phyloP scores from a whole-genome alignment of 2,797 vertebrate species.

The Cheirogaleus major region DNA sequence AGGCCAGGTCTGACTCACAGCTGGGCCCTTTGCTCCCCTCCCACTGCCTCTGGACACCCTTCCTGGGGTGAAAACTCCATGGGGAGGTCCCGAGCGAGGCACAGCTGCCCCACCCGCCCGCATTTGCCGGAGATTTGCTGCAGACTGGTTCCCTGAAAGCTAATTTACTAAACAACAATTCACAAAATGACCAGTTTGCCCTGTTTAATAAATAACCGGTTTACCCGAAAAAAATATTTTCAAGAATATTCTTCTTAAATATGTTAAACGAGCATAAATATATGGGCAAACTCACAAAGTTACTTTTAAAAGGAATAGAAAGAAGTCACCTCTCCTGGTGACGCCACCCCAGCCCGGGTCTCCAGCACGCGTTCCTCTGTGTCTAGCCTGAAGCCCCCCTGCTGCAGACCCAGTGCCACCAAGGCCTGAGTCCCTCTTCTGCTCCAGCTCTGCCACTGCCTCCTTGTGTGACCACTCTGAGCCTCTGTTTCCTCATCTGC shows the following conservation, averaged over 20 bases:
- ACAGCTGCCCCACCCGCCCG: accelerated
- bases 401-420: not conserved
- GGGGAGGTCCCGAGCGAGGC: not conserved
- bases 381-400: not conserved
- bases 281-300: not conserved
- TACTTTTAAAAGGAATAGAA: not conserved
- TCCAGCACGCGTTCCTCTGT: not conserved
- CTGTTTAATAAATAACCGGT: not conserved
- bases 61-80: not conserved
- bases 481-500: not conserved
- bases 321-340: not conserved
- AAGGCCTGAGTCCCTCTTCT: not conserved
- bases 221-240: not conserved
- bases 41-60: not conserved
- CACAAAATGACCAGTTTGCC: not conserved
- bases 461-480: not conserved
- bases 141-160: not conserved
- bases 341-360: not conserved
- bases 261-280: not conserved
- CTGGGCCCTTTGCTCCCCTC: not conserved
- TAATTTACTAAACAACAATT: not conserved
- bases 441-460: not conserved
- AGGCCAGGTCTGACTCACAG: not conserved
- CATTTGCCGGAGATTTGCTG: not conserved
- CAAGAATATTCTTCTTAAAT: not conserved